Percentiles rank a stretch among this genome's conserved stretches.
phyloP scores from a whole-genome alignment of 2,888 invertebrate genomes.

The Thymelicus acteon region DNA sequence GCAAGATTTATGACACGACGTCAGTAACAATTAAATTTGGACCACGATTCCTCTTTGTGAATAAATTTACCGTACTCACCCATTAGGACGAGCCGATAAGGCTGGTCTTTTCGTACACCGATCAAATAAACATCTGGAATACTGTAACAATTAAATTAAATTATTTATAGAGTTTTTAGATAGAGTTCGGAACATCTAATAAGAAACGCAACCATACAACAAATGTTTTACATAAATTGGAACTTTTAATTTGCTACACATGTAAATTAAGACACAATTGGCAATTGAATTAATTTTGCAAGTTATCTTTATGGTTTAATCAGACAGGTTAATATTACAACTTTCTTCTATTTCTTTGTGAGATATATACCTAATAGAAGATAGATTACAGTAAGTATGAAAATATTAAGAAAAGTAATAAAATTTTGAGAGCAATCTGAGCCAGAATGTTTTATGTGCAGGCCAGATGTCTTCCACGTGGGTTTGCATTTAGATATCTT shows the following conservation, averaged over 20 bases:
- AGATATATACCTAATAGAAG: neutral
- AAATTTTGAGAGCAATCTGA: slow-evolving; percentile 28
- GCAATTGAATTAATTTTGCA: no score
- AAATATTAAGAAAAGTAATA: slow-evolving; percentile 28
- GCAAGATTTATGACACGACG: slow-evolving; percentile 74
- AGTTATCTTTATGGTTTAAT: no score
- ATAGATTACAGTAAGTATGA: neutral
- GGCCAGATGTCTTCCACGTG: slow-evolving; percentile 31
- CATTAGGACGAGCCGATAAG: slow-evolving; percentile 46
- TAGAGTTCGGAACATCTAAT: no score
- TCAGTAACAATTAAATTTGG: slow-evolving; percentile 81
- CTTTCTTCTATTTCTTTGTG: no score
- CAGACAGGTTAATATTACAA: no score
- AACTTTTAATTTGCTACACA: no score
- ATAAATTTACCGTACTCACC: slow-evolving; percentile 70
- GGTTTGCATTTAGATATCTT: slow-evolving; percentile 24
- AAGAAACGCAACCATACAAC: no score
- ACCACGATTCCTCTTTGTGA: slow-evolving; percentile 65
- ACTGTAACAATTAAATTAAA: neutral
- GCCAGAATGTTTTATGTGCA: slow-evolving; percentile 18
- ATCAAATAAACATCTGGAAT: slow-evolving; percentile 16
- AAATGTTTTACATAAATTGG: no score
- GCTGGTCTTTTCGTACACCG: slow-evolving; percentile 19
- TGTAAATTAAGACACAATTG: no score
- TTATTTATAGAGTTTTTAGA: neutral